phyloP scores from a whole-genome alignment of 92 coral and sea anemone genomes.

The Parazoanthus atlanticus region DNA sequence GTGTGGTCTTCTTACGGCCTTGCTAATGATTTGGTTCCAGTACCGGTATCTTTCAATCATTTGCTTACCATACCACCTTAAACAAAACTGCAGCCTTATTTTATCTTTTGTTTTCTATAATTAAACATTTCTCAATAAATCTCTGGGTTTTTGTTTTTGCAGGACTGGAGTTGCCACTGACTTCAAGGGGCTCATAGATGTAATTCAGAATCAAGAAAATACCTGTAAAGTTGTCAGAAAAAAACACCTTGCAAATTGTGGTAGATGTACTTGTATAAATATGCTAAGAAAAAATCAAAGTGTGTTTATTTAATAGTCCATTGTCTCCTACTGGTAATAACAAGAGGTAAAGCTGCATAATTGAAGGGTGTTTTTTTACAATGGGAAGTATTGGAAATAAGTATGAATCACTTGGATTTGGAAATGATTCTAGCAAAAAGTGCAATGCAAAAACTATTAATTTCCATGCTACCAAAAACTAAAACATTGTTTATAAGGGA shows the following conservation, averaged over 20 bases:
- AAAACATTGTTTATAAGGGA: no score
- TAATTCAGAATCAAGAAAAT: constrained; percentile 4
- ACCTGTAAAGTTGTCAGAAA: constrained; percentile 13
- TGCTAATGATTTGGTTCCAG: neutral
- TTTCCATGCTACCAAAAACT: neutral
- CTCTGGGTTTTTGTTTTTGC: constrained; percentile 4
- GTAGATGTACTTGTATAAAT: constrained; percentile 9
- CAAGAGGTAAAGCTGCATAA: neutral
- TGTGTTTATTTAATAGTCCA: constrained; percentile 7
- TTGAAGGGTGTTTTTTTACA: neutral
- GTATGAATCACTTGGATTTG: no score
- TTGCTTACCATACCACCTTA: neutral
- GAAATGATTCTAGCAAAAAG: neutral
- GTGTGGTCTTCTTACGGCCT: neutral
- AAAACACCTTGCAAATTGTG: no score
- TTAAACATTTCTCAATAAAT: neutral
- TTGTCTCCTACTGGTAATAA: neutral
- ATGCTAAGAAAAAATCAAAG: constrained; percentile 6
- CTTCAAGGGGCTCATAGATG: constrained; percentile 9
- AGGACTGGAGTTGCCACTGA: constrained; percentile 14
- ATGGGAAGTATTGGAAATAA: no score
- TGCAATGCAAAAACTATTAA: neutral
- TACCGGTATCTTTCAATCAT: neutral
- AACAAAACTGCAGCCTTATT: constrained; percentile 6
- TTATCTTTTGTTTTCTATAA: constrained; percentile 9